Evolutionary conservation across 2,797 vertebrate genomes (phyloP).

Genomic region (Nannoperca obscura): DNA sequence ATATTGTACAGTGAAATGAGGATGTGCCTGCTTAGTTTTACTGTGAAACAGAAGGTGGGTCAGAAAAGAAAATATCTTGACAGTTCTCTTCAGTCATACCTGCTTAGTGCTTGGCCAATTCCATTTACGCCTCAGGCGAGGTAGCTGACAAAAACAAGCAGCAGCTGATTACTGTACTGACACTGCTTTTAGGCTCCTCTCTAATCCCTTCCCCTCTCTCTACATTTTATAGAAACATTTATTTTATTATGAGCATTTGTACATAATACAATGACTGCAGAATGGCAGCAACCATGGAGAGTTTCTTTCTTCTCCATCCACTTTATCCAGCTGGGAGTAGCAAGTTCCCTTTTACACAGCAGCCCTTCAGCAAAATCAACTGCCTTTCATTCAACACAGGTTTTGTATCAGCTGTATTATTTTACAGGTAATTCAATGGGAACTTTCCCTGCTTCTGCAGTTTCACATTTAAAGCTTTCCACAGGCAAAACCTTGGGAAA

Average conservation of each 20-base stretch:
- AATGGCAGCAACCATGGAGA: background rate
- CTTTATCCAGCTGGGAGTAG: background rate
- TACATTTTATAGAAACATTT: background rate
- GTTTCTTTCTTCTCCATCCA: background rate
- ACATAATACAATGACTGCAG: background rate
- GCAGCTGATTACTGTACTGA: slow-evolving; percentile 24
- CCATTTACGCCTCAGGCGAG: slow-evolving; percentile 42
- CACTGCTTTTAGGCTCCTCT: slow-evolving; percentile 12
- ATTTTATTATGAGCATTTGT: background rate
- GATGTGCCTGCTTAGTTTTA: background rate
- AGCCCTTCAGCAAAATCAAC: too few relatives aligned
- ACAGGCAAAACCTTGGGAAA: too few relatives aligned
- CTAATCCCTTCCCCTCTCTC: background rate
- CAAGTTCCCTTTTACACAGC: background rate
- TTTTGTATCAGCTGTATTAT: too few relatives aligned
- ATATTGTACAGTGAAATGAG: background rate
- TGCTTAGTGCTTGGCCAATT: slow-evolving; percentile 59
- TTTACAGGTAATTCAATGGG: too few relatives aligned
- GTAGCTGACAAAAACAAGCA: slow-evolving; percentile 51
- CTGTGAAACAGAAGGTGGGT: background rate
- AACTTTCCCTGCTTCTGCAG: too few relatives aligned
- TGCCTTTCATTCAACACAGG: too few relatives aligned
- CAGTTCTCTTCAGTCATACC: slow-evolving; percentile 32
- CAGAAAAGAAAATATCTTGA: slow-evolving; percentile 15
- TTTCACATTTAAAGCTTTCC: too few relatives aligned